phyloP scores from a whole-genome alignment of 2,113 vertebrate genomes.

The Chloropsis hardwickii region DNA sequence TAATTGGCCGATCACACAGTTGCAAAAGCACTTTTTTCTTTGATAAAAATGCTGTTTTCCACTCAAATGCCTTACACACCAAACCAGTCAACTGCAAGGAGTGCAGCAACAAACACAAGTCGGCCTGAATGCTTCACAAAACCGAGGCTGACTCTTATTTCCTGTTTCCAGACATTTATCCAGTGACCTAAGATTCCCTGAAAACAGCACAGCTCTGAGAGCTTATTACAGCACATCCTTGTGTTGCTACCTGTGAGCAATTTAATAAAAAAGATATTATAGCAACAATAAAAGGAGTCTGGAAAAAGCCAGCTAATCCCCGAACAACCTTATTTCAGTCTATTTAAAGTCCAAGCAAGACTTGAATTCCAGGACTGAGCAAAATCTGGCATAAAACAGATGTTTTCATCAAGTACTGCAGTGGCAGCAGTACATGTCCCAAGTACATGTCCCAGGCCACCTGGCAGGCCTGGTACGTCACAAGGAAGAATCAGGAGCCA shows the following conservation, averaged over 20 bases:
- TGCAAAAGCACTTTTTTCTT: background rate
- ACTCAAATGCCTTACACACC: background rate
- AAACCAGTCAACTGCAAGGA: background rate
- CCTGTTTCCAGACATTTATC: background rate
- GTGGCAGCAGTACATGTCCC: background rate
- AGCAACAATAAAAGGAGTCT: background rate
- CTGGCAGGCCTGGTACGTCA: background rate
- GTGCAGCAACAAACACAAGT: background rate
- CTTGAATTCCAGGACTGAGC: background rate
- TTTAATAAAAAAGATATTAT: slow-evolving; percentile 50
- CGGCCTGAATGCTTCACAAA: background rate
- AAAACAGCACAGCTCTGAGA: background rate
- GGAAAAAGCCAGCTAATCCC: slow-evolving; percentile 31
- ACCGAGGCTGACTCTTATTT: background rate
- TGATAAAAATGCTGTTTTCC: slow-evolving; percentile 9
- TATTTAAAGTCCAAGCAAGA: slow-evolving; percentile 45
- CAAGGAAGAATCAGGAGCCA: background rate
- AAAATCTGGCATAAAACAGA: slow-evolving; percentile 13
- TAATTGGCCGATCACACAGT: background rate
- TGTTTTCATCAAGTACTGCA: background rate
- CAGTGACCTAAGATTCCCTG: background rate
- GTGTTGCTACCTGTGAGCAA: slow-evolving; percentile 34
- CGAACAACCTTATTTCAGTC: slow-evolving; percentile 33
- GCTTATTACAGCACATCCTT: background rate
- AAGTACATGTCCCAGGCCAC: background rate